Percentiles rank a stretch among this genome's conserved stretches.
Evolutionary conservation across 2,888 invertebrate genomes (phyloP).

Genomic region (Yponomeuta plumbellus): DNA sequence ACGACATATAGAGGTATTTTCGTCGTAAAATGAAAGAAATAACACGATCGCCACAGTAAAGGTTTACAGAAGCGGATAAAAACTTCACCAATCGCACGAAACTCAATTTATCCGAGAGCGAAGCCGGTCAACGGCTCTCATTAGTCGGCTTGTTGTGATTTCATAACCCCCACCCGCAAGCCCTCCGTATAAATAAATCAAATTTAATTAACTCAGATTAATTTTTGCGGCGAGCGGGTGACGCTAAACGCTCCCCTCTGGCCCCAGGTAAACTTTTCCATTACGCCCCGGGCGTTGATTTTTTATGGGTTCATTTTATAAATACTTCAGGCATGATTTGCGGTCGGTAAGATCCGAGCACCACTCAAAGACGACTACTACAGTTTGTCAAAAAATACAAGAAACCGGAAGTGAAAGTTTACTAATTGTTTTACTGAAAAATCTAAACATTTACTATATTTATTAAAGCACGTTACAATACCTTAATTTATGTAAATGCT

Average conservation of each 20-base stretch:
- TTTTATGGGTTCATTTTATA: constrained; percentile 57
- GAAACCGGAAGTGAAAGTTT: too few relatives aligned
- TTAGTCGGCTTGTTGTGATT: constrained; percentile 71
- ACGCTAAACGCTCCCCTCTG: constrained; percentile 56
- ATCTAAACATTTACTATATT: too few relatives aligned
- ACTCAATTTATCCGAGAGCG: constrained; percentile 50
- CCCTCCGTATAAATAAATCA: constrained; percentile 71
- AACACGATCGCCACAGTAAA: too few relatives aligned
- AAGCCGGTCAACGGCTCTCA: constrained; percentile 71
- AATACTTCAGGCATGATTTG: not conserved
- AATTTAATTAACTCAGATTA: constrained; percentile 77
- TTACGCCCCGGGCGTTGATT: constrained; percentile 38
- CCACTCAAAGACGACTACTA: too few relatives aligned
- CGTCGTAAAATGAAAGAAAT: too few relatives aligned
- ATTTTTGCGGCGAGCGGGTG: constrained; percentile 61
- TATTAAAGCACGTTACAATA: too few relatives aligned
- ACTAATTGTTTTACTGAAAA: too few relatives aligned
- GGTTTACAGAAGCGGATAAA: constrained; percentile 59
- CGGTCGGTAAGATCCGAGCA: too few relatives aligned
- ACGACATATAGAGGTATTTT: not conserved
- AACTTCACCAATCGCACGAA: not conserved
- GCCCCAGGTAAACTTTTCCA: constrained; percentile 55
- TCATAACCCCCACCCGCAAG: constrained; percentile 48
- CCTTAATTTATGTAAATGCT: too few relatives aligned
- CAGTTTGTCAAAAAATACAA: too few relatives aligned